Evolutionary conservation across 2,888 invertebrate genomes (phyloP).

Genomic region (Drosophila suboccidentalis): DNA sequence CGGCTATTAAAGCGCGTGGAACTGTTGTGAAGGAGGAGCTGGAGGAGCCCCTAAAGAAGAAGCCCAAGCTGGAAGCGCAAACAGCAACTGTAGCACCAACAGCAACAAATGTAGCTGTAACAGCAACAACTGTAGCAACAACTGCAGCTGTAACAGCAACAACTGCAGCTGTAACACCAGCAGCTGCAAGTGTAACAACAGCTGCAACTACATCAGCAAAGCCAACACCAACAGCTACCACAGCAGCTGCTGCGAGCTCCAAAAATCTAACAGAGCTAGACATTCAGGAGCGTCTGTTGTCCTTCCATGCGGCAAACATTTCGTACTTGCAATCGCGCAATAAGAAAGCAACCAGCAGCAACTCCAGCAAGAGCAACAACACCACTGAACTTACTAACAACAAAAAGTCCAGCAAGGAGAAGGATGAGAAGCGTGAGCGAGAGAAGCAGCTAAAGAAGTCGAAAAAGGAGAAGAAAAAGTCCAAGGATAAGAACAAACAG

Average conservation of each 20-base stretch:
- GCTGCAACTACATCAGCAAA: not conserved
- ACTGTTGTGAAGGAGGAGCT: conserved; percentile 44
- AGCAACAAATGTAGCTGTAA: not conserved
- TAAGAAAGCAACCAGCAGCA: conserved; percentile 84
- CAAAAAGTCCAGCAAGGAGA: conserved; percentile 57
- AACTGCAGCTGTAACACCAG: not conserved
- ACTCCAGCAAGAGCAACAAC: conserved; percentile 36
- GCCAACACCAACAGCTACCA: conserved; percentile 11
- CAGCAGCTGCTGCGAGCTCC: conserved; percentile 17
- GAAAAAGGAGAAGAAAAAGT: conserved; percentile 71
- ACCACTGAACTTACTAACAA: conserved; percentile 30
- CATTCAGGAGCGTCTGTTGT: conserved; percentile 88
- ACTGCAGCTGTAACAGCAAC: not conserved
- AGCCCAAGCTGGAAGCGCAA: conserved; percentile 62
- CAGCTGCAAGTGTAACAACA: not conserved
- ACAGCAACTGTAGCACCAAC: conserved; percentile 1
- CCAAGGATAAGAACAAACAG: conserved; percentile 67
- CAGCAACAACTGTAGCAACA: conserved; percentile 1
- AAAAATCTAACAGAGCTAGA: conserved; percentile 86
- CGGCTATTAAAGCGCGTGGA: conserved; percentile 39
- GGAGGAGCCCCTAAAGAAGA: conserved; percentile 74
- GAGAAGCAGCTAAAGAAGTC: conserved; percentile 63
- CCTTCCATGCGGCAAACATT: conserved; percentile 89
- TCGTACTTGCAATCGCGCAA: conserved; percentile 88
- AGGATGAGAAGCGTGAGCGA: conserved; percentile 64